Evolutionary conservation across 2,113 vertebrate species (phyloP).

Genomic region (Spea bombifrons): DNA sequence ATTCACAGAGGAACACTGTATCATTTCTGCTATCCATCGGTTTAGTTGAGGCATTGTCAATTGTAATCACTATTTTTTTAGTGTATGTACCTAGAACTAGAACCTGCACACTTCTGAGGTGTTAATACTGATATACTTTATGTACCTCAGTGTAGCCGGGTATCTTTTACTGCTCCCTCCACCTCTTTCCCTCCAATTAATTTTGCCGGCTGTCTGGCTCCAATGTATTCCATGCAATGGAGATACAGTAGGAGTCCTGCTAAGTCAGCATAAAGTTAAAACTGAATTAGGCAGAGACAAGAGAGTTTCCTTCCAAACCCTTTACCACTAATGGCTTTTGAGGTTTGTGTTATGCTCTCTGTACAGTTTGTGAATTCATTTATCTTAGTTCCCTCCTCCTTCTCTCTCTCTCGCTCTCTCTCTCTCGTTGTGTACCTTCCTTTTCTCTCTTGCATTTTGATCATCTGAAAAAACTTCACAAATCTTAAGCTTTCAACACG

Average conservation of each 20-base stretch:
- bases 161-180: slow-evolving; percentile 10
- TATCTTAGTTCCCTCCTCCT: not conserved
- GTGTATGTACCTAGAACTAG: too few relatives aligned
- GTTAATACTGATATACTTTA: slow-evolving; percentile 1
- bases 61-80: too few relatives aligned
- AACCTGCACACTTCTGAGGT: too few relatives aligned
- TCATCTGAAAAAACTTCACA: not conserved
- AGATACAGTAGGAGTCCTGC: slow-evolving; percentile 15
- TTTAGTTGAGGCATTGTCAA: too few relatives aligned
- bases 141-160: not conserved
- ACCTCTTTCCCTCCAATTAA: not conserved
- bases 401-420: not conserved
- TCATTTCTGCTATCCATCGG: too few relatives aligned
- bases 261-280: slow-evolving; percentile 27
- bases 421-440: not conserved
- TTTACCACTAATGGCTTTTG: slow-evolving; percentile 36
- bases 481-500: slow-evolving; percentile 11
- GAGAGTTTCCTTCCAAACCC: slow-evolving; percentile 18
- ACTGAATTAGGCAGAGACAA: not conserved
- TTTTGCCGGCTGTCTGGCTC: not conserved
- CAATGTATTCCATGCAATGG: not conserved
- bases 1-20: too few relatives aligned
- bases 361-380: slow-evolving; percentile 7
- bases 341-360: slow-evolving; percentile 22
- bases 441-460: not conserved